Percentiles rank a stretch among this genome's conserved stretches.
Conservation (phyloP, 2,888 invertebrate genomes). For the Epistrophe grossulariae region DNA sequence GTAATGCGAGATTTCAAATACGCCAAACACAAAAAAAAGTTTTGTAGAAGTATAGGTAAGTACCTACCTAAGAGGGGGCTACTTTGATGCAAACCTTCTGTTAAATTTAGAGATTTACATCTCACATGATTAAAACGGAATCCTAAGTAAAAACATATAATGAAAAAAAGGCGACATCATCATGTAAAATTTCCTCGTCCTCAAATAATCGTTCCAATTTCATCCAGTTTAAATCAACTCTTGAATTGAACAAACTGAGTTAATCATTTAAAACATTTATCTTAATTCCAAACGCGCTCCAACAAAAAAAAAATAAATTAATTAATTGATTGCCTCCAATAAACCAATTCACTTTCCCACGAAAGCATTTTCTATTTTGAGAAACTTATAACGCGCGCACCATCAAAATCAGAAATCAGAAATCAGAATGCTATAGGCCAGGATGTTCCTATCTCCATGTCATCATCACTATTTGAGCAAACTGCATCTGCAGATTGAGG, state of each 20-base stretch:
- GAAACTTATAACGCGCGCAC: background rate
- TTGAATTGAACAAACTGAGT: constrained; percentile 42
- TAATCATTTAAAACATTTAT: constrained; percentile 66
- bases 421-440: constrained; percentile 1
- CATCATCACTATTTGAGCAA: constrained; percentile 61
- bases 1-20: no score
- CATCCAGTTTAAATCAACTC: constrained; percentile 34
- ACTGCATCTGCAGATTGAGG: constrained; percentile 74
- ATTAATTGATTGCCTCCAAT: constrained; percentile 62
- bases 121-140: no score
- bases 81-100: no score
- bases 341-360: constrained; percentile 42
- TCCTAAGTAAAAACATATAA: no score
- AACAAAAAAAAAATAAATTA: constrained; percentile 38
- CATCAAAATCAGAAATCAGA: background rate
- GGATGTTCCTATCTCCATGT: constrained; percentile 68
- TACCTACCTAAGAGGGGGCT: no score
- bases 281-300: constrained; percentile 50
- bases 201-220: background rate
- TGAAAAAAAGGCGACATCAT: no score
- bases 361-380: constrained; percentile 53
- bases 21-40: no score
- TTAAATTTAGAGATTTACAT: no score
- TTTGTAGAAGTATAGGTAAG: no score
- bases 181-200: background rate